Evolutionary conservation across 2,797 vertebrate genomes (phyloP).

Genomic region (Cygnus olor): DNA sequence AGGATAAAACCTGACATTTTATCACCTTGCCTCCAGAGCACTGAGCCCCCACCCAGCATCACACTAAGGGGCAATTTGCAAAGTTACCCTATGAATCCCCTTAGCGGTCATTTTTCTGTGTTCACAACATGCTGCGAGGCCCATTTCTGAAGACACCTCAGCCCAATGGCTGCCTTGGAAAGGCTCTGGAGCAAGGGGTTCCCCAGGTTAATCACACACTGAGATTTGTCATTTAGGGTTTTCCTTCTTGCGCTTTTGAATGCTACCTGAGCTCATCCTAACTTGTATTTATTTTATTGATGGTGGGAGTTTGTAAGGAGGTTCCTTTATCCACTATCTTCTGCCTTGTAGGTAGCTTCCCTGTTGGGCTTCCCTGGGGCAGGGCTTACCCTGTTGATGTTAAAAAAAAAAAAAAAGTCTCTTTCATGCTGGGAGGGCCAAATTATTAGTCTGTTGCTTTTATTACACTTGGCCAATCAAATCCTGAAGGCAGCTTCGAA

Average conservation of each 20-base stretch:
- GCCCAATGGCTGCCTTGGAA: neutral
- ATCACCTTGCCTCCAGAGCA: neutral
- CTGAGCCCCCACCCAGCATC: neutral
- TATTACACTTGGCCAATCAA: neutral
- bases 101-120: neutral
- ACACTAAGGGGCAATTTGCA: neutral
- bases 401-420: neutral
- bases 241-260: neutral
- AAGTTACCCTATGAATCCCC: neutral
- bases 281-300: neutral
- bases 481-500: neutral
- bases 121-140: accelerated
- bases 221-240: neutral
- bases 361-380: neutral
- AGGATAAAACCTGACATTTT: neutral
- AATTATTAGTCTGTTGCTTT: neutral
- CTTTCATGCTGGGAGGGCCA: neutral
- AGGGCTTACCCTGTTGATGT: neutral
- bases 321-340: neutral
- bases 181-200: neutral
- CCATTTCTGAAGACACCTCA: neutral
- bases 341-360: neutral
- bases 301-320: neutral
- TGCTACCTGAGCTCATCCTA: neutral
- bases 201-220: neutral